Conservation (phyloP, 2,113 vertebrate species). For the Cephalopterus ornatus region DNA sequence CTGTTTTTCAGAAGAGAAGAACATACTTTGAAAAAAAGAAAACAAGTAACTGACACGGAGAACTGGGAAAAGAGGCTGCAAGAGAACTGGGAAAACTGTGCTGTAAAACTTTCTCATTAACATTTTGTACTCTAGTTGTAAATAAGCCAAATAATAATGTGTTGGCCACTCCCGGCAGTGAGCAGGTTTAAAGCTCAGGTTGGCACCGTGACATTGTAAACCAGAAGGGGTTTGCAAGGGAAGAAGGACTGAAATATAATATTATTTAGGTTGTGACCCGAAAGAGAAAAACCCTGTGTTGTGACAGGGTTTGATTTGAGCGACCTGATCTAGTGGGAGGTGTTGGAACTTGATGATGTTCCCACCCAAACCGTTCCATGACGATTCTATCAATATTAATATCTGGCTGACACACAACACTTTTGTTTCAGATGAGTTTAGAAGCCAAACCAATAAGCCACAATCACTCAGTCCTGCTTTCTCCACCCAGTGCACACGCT, state of each 20-base stretch:
- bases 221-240: neutral
- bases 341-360: neutral
- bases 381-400: neutral
- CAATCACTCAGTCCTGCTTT: neutral
- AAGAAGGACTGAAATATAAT: neutral
- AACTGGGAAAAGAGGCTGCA: conserved; percentile 85
- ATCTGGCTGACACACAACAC: neutral
- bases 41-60: conserved; percentile 69
- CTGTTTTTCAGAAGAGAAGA: conserved; percentile 69
- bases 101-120: conserved; percentile 70
- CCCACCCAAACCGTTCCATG: neutral
- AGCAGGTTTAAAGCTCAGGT: neutral
- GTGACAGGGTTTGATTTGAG: neutral
- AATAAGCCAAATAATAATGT: neutral
- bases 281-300: neutral
- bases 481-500: neutral
- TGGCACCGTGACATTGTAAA: neutral
- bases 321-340: neutral
- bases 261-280: neutral
- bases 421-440: neutral
- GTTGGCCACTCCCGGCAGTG: neutral
- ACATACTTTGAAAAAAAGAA: conserved; percentile 43
- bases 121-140: neutral
- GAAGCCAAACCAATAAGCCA: neutral
- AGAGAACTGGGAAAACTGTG: conserved; percentile 94